phyloP scores from a whole-genome alignment of 2,113 vertebrate species.

The Recurvirostra avosetta region DNA sequence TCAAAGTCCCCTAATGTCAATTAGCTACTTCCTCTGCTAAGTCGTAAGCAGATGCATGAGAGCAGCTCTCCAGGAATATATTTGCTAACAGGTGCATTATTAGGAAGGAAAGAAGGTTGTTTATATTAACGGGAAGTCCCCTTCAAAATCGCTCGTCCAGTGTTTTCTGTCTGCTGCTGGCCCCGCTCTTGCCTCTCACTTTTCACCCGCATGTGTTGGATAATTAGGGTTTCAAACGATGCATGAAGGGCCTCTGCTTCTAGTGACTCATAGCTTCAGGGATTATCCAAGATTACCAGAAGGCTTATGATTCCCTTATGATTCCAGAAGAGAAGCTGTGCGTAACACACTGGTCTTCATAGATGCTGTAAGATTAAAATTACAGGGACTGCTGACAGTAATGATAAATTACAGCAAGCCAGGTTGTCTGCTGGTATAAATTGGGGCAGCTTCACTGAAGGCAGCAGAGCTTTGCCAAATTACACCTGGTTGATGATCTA shows the following conservation, averaged over 20 bases:
- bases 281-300: conserved; percentile 41
- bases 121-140: conserved; percentile 16
- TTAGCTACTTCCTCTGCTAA: conserved; percentile 56
- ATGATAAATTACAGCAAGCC: not conserved
- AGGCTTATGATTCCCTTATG: not conserved
- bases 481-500: not conserved
- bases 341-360: not conserved
- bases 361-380: not conserved
- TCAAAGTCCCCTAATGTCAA: conserved; percentile 50
- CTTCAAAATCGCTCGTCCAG: not conserved
- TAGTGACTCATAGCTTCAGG: conserved; percentile 44
- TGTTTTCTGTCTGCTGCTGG: conserved; percentile 19
- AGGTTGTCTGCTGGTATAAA: not conserved
- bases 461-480: not conserved
- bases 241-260: conserved; percentile 37
- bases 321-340: not conserved
- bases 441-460: not conserved
- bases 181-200: conserved; percentile 27
- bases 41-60: not conserved
- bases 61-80: conserved; percentile 7
- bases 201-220: conserved; percentile 26
- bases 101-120: conserved; percentile 6
- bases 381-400: not conserved
- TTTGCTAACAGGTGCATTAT: conserved; percentile 48
- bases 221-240: conserved; percentile 37